A percentile compares a stretch with the other conserved stretches of the same genome.
phyloP scores from a whole-genome alignment of 2,797 vertebrate species.

The Amphiprion clarkii region DNA sequence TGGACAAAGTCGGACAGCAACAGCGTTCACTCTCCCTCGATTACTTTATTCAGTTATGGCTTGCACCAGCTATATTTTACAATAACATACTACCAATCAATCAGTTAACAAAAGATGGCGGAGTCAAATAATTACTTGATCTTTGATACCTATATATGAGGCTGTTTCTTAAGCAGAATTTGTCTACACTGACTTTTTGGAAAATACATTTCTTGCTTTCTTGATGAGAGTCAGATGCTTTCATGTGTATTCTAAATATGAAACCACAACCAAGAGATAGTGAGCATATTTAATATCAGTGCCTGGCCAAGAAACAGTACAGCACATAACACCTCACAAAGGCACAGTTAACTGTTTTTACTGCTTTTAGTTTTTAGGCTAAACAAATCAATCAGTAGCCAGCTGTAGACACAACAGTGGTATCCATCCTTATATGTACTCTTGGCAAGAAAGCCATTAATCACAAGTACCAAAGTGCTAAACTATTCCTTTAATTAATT shows the following conservation, averaged over 20 bases:
- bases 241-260: not conserved
- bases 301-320: not conserved
- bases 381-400: not conserved
- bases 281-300: not conserved
- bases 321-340: no score
- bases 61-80: not conserved
- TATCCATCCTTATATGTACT: not conserved
- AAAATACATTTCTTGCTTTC: not conserved
- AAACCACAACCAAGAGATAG: not conserved
- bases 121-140: no score
- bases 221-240: not conserved
- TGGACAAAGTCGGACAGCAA: conserved; percentile 36
- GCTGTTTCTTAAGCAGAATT: no score
- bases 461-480: not conserved
- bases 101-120: no score
- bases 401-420: not conserved
- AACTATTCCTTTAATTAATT: not conserved
- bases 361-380: not conserved
- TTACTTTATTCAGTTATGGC: conserved; percentile 24
- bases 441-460: not conserved
- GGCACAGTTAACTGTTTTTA: not conserved
- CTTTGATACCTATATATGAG: no score
- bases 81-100: no score
- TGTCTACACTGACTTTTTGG: no score
- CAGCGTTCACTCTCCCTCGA: conserved; percentile 34